Evolutionary conservation across 2,797 vertebrate genomes (phyloP), one percentile per base, ranked within the genome.

Genomic region (Ctenopoma multispine): DNA sequence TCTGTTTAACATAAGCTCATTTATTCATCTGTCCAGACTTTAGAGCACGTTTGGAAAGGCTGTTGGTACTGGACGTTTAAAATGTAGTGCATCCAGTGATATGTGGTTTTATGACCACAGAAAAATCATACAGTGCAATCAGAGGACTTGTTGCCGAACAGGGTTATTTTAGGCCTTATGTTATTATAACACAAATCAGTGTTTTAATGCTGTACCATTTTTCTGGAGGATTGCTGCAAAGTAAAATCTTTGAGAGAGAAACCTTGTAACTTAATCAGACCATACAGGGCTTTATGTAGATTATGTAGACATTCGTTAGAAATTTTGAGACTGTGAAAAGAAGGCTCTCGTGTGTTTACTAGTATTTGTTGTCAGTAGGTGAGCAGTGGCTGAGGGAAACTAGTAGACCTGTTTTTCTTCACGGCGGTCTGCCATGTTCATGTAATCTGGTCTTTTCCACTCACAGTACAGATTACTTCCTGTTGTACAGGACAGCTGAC

Each of bases 101-200:
- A 27, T 60, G 7, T 23, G 3, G 69, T 54, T 59, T 72, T 66
- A 21, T 51, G 10, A 44, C 47, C 12, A 47, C 20, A 66, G 31
- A 54, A 20, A 5, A 29, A 67, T 65, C 34, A 29, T 12, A 7
- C 44, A 34, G 55, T 79, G 67, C 61, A 82, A 65, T 69, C 49
- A 54, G 13, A 71, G 24, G 60, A 65, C 54, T 48, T 72, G 20
- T 65, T 41, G 51, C 74, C 65, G 80, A 76, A 83, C 63, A 36
- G 55, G 60, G 36, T 66, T 43, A 11, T 60, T 68, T 40, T 41
- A 20, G 18, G 29, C 34, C 44, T 69, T 57, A 63, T 2, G 48
- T 40, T 21, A 69, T 67, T 20, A 24, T 24, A 49, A 65, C 34
- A 41, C 44, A 69, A 64, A 24, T 57, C 12, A 60, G 24, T 66